Evolutionary conservation across 2,797 vertebrate species (phyloP), one percentile per base, ranked within the genome.

Genomic region (Melanotaenia pygmaea): DNA sequence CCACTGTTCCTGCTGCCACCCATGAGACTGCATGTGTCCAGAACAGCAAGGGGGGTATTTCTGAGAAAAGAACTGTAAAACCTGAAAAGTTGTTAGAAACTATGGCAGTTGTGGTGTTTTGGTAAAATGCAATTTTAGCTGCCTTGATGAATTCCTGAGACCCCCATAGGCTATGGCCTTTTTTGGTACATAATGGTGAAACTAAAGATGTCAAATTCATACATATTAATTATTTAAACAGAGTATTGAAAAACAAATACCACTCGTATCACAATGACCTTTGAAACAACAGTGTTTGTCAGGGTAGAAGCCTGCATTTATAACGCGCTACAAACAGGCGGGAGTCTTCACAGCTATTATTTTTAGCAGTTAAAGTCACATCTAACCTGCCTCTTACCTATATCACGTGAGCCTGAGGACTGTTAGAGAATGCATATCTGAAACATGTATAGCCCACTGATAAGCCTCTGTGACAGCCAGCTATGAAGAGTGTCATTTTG

Each of bases 311-410:
- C 26, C 38, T 60, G 69, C 76, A 77, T 87, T 81, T 66, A 76
- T 58, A 18, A 38, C 76, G 56, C 76, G 76, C 66, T 80, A 35
- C 18, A 45, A 40, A 60, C 71, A 13, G 50, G 43, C 40, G 35
- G 64, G 73, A 74, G 61, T 66, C 65, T 70, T 77, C 43, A 50
- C 78, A 14, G 64, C 51, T 63, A 62, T 83, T 89, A 86, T 88
- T 87, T 87, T 85, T 82, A 84, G 83, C 61, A n/a, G 53, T 83
- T 81, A 83, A 64, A 22, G 57, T 83, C 79, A 76, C 24, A 28
- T 66, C 66, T 34, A 61, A 82, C 66, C 62, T 80, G 54, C 67
- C 37, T 70, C 57, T 69, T 87, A 89, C 84, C 85, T 85, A 74
- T 64, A 77, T 74, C 77, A 67, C 57, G 4, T 1, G 10, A 71